A percentile compares a stretch with the other conserved stretches of the same genome.
Evolutionary conservation across 1,140 invertebrate genomes (phyloP).

Genomic region (Meloidogyne exigua): DNA sequence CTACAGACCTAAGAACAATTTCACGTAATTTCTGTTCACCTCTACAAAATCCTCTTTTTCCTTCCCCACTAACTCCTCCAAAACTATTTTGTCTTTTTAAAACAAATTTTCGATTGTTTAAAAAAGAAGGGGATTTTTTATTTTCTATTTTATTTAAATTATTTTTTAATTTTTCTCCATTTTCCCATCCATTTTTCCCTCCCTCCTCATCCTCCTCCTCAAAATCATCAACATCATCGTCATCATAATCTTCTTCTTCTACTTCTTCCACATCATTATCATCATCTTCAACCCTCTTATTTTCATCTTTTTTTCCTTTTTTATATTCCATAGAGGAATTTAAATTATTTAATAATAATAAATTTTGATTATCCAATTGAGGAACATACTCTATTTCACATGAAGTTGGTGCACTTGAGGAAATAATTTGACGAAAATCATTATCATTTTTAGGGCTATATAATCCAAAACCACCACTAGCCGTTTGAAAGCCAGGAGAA

Average conservation of each 20-base stretch:
- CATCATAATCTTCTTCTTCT: neutral
- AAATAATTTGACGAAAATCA: slow-evolving; percentile 56
- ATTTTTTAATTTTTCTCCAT: neutral
- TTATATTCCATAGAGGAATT: neutral
- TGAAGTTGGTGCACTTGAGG: slow-evolving; percentile 56
- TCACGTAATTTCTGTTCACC: neutral
- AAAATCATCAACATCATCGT: neutral
- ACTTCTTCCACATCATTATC: neutral
- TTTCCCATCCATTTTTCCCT: neutral
- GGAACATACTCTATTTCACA: slow-evolving; percentile 21
- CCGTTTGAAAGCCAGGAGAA: slow-evolving; percentile 27
- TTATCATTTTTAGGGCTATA: slow-evolving; percentile 32
- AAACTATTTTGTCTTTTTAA: slow-evolving; percentile 3
- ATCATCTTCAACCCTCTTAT: neutral
- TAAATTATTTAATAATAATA: no score
- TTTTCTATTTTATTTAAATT: neutral
- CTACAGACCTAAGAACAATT: slow-evolving; percentile 1
- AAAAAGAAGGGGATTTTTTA: neutral
- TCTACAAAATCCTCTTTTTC: slow-evolving; percentile 7
- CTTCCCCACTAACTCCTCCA: slow-evolving; percentile 1
- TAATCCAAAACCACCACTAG: slow-evolving; percentile 8
- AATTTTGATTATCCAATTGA: neutral
- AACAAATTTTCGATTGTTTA: neutral
- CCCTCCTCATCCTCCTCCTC: neutral
- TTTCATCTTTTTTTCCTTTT: neutral